Conservation (phyloP, 2,797 vertebrate species). For the Atherinosoma microstoma region DNA sequence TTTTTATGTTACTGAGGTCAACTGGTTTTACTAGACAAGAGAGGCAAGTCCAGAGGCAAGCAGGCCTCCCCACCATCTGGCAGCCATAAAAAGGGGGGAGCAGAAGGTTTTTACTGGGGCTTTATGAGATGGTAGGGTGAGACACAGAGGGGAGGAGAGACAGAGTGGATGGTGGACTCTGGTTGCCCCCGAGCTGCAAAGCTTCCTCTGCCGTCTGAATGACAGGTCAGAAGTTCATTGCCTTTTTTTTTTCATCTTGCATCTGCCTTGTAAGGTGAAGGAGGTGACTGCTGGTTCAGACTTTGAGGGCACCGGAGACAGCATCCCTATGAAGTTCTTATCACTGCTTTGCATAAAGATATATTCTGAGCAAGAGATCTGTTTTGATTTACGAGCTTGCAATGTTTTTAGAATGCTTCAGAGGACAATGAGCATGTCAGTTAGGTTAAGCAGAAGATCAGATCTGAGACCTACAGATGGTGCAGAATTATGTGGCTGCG, state of each 20-base stretch:
- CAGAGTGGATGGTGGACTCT: constrained; percentile 82
- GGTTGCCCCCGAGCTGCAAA: constrained; percentile 81
- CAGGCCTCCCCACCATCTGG: constrained; percentile 85
- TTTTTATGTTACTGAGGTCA: constrained; percentile 83
- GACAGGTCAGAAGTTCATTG: constrained; percentile 88
- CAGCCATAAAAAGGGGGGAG: constrained; percentile 83
- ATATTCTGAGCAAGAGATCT: constrained; percentile 28
- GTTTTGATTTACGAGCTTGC: constrained; percentile 45
- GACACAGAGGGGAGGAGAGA: constrained; percentile 74
- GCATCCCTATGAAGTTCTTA: constrained; percentile 52
- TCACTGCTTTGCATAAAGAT: constrained; percentile 49
- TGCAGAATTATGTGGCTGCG: constrained; percentile 76
- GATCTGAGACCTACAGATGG: constrained; percentile 81
- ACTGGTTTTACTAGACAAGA: constrained; percentile 85
- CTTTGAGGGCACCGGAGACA: constrained; percentile 67
- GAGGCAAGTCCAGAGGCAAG: constrained; percentile 86
- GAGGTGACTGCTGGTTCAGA: constrained; percentile 65
- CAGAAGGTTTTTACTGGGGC: constrained; percentile 79
- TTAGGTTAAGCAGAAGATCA: constrained; percentile 63
- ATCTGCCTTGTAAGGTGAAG: constrained; percentile 76
- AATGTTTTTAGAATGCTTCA: constrained; percentile 43
- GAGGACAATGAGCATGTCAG: constrained; percentile 27
- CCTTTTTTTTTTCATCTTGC: constrained; percentile 66
- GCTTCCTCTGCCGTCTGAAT: constrained; percentile 80
- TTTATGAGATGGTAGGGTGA: constrained; percentile 82